Evolutionary conservation across 2,113 vertebrate genomes (phyloP).

Genomic region (Crypturellus undulatus): DNA sequence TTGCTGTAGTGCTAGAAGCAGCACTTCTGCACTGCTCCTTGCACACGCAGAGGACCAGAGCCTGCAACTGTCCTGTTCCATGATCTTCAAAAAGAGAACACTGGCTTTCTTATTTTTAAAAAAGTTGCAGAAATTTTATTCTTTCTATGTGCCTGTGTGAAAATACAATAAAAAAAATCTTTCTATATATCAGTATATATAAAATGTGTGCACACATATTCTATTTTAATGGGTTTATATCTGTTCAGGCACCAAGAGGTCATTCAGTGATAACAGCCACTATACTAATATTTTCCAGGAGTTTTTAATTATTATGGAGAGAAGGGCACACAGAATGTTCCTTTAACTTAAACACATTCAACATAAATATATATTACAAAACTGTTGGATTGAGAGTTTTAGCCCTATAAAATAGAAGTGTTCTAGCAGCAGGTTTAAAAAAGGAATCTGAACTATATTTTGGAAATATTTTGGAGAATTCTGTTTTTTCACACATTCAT

Average conservation of each 20-base stretch:
- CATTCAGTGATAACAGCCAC: conserved; percentile 9
- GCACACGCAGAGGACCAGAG: background rate
- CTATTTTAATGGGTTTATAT: background rate
- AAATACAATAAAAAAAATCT: background rate
- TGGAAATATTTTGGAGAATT: background rate
- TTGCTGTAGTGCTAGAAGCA: background rate
- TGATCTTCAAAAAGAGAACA: background rate
- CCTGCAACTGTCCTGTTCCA: background rate
- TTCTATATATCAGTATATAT: background rate
- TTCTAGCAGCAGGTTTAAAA: background rate
- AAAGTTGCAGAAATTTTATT: background rate
- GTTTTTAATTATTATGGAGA: background rate
- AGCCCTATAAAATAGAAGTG: background rate
- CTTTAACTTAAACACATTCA: background rate
- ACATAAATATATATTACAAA: background rate
- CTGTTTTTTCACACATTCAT: background rate
- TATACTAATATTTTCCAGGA: conserved; percentile 3
- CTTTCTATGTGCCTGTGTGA: background rate
- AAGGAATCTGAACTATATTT: background rate
- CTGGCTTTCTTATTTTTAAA: background rate
- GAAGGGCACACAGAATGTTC: background rate
- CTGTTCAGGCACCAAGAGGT: conserved; percentile 11
- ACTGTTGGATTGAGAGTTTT: background rate
- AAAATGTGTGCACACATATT: background rate
- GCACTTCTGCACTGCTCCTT: background rate